Conservation (phyloP, 2,888 invertebrate species). For the Isotomurus palustris region DNA sequence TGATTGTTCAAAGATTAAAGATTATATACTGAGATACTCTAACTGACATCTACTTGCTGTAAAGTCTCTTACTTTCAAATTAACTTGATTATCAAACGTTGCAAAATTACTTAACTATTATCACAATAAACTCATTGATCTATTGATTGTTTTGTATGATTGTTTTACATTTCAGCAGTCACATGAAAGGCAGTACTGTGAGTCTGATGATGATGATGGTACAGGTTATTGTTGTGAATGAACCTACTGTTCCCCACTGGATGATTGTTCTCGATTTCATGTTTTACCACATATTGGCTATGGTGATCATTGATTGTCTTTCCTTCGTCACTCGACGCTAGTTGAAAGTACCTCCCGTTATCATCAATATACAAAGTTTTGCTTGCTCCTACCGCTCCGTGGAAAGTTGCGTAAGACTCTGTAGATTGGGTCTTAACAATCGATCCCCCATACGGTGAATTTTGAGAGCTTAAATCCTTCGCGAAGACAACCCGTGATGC, state of each 20-base stretch:
- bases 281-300: neutral
- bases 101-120: slow-evolving; percentile 6
- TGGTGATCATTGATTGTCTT: slow-evolving; percentile 4
- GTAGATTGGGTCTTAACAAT: too few relatives aligned
- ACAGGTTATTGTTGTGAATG: slow-evolving; percentile 1
- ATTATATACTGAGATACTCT: too few relatives aligned
- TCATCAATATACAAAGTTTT: slow-evolving; percentile 3
- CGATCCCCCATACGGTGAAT: too few relatives aligned
- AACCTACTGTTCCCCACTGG: neutral
- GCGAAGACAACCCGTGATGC: too few relatives aligned
- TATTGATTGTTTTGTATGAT: neutral
- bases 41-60: too few relatives aligned
- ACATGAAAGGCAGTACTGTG: slow-evolving; percentile 13
- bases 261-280: slow-evolving; percentile 5
- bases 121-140: slow-evolving; percentile 3
- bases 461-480: too few relatives aligned
- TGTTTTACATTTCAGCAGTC: neutral
- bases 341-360: neutral
- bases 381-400: slow-evolving; percentile 8
- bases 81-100: slow-evolving; percentile 7
- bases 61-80: neutral
- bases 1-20: neutral
- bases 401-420: slow-evolving; percentile 27
- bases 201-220: slow-evolving; percentile 8
- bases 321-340: neutral